These are phyloP conservation scores for Idaea straminata DNA, from an alignment of 2,888 invertebrate genomes.

Conservation along the genomic window DNA sequence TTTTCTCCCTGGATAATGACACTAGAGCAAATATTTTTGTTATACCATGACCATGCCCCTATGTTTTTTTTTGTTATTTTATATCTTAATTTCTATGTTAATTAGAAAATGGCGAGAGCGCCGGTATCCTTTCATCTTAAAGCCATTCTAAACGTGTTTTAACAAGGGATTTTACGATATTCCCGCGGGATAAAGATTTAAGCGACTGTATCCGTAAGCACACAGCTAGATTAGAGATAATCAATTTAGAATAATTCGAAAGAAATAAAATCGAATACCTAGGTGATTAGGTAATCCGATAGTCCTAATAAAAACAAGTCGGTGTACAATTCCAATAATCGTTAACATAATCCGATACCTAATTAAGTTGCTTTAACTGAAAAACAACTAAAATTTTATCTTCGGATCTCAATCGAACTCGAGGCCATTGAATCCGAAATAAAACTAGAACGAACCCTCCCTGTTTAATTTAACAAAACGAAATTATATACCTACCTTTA, in stretches of 20 bases:
- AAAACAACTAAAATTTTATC: slow-evolving; percentile 1
- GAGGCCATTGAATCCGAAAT: slow-evolving; percentile 26
- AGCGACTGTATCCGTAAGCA: neutral
- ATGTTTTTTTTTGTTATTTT: too few relatives aligned
- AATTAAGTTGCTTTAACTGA: neutral
- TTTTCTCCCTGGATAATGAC: too few relatives aligned
- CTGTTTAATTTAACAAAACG: slow-evolving; percentile 27
- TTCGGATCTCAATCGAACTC: neutral
- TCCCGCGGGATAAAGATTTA: neutral
- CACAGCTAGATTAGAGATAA: neutral
- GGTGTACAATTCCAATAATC: neutral
- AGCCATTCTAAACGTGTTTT: neutral
- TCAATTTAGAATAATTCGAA: neutral
- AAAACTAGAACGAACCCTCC: slow-evolving; percentile 14
- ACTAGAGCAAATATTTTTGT: too few relatives aligned
- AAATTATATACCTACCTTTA: slow-evolving; percentile 22
- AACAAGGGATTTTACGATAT: neutral
- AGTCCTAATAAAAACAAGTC: neutral
- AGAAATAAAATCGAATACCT: neutral
- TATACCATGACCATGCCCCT: too few relatives aligned
- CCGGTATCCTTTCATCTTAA: too few relatives aligned
- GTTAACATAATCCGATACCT: neutral
- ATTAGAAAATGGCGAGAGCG: too few relatives aligned
- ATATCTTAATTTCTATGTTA: too few relatives aligned
- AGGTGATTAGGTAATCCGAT: neutral